Evolutionary conservation across 2,113 vertebrate genomes (phyloP).

Genomic region (Fukomys damarensis): DNA sequence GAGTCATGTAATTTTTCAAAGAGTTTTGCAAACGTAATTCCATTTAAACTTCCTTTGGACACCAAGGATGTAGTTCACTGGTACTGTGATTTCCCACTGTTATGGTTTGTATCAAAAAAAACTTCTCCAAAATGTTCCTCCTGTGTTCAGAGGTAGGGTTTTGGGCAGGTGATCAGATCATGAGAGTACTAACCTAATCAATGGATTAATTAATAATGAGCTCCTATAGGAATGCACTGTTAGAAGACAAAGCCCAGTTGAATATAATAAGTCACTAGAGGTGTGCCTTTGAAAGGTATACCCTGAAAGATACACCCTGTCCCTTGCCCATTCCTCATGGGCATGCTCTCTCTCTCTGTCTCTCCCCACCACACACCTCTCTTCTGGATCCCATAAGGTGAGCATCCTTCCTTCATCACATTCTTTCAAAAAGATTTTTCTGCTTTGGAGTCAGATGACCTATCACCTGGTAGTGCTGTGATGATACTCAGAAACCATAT

Average conservation of each 20-base stretch:
- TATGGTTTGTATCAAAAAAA: background rate
- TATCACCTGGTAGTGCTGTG: background rate
- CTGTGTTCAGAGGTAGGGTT: background rate
- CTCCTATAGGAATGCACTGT: background rate
- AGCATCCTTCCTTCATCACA: too few relatives aligned
- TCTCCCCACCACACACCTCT: too few relatives aligned
- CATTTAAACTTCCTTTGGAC: background rate
- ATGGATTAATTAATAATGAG: background rate
- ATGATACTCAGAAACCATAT: background rate
- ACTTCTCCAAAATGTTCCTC: background rate
- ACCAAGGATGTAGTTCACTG: background rate
- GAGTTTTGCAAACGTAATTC: background rate
- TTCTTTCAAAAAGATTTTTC: background rate
- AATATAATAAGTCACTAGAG: background rate
- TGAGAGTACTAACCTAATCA: background rate
- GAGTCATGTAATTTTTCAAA: background rate
- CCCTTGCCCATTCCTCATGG: background rate
- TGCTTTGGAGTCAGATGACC: background rate
- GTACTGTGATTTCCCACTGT: background rate
- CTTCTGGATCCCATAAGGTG: background rate
- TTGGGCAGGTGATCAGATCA: background rate
- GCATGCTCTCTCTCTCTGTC: background rate
- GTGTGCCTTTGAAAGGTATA: background rate
- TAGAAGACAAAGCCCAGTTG: background rate
- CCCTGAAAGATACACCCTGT: too few relatives aligned